phyloP scores from a whole-genome alignment of 2,888 invertebrate species.

The Cosmorhoe ocellata region DNA sequence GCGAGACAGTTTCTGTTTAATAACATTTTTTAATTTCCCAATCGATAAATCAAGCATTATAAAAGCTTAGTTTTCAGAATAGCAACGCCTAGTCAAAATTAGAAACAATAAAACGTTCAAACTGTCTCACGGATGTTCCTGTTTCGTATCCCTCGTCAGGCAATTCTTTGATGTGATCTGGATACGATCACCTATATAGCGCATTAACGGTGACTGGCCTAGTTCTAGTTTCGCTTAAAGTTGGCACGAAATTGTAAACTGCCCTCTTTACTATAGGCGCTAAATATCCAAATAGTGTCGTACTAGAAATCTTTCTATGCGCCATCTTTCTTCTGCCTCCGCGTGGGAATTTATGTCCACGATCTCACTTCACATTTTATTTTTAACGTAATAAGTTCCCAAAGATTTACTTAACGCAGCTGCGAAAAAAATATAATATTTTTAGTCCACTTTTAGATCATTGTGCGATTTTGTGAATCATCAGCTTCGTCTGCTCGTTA shows the following conservation, averaged over 20 bases:
- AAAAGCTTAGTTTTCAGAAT: not conserved
- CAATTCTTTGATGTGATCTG: conserved; percentile 77
- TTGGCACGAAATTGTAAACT: conserved; percentile 82
- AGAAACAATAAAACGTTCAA: conserved; percentile 34
- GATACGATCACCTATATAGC: conserved; percentile 72
- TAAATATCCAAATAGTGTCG: conserved; percentile 59
- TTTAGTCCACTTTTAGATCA: conserved; percentile 38
- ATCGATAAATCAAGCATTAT: too few relatives aligned
- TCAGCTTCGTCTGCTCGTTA: conserved; percentile 49
- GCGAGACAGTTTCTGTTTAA: too few relatives aligned
- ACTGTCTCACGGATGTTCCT: conserved; percentile 50
- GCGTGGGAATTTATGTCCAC: conserved; percentile 39
- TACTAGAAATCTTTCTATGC: conserved; percentile 40
- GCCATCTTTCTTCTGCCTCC: conserved; percentile 32
- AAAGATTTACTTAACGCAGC: conserved; percentile 41
- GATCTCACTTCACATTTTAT: conserved; percentile 36
- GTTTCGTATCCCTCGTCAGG: conserved; percentile 51
- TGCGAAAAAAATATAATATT: conserved; percentile 40
- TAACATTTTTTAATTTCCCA: too few relatives aligned
- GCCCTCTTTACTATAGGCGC: conserved; percentile 74
- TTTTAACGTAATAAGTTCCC: conserved; percentile 35
- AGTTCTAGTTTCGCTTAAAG: conserved; percentile 72
- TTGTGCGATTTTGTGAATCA: conserved; percentile 61
- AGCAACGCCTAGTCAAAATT: conserved; percentile 16
- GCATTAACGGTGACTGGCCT: conserved; percentile 74